Evolutionary conservation across 2,888 invertebrate genomes (phyloP).

Genomic region (Drosophila yooni): DNA sequence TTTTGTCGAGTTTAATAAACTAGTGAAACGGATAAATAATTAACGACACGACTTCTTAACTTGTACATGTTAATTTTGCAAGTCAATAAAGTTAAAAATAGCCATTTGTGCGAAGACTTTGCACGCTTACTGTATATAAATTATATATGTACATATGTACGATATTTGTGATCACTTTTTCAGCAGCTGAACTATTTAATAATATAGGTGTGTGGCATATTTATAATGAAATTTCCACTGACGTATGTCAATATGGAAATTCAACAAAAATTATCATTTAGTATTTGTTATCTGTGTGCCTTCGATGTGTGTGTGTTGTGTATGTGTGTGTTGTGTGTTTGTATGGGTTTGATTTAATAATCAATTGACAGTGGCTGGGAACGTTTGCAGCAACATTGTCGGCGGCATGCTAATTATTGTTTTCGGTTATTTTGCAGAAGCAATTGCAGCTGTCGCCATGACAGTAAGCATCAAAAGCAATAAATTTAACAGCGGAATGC

Average conservation of each 20-base stretch:
- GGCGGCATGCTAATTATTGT: slow-evolving; percentile 60
- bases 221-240: slow-evolving; percentile 52
- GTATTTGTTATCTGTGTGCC: slow-evolving; percentile 7
- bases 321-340: slow-evolving; percentile 16
- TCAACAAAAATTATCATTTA: slow-evolving; percentile 52
- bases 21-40: slow-evolving; percentile 32
- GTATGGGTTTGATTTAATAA: slow-evolving; percentile 42
- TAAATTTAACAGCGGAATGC: slow-evolving; percentile 44
- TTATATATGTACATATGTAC: neutral
- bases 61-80: slow-evolving; percentile 50
- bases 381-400: slow-evolving; percentile 30
- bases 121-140: slow-evolving; percentile 36
- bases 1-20: slow-evolving; percentile 12
- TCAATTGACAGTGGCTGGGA: slow-evolving; percentile 67
- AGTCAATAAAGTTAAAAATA: slow-evolving; percentile 56
- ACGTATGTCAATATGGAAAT: slow-evolving; percentile 69
- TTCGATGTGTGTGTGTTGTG: neutral
- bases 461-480: slow-evolving; percentile 26
- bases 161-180: slow-evolving; percentile 45
- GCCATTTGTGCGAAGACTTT: slow-evolving; percentile 42
- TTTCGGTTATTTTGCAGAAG: slow-evolving; percentile 42
- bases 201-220: slow-evolving; percentile 29
- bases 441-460: slow-evolving; percentile 54
- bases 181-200: slow-evolving; percentile 52
- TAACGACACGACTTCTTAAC: slow-evolving; percentile 40